These are phyloP conservation scores for Podabrus alpinus DNA, from an alignment of 2,888 invertebrate species.

Conservation along the genomic window DNA sequence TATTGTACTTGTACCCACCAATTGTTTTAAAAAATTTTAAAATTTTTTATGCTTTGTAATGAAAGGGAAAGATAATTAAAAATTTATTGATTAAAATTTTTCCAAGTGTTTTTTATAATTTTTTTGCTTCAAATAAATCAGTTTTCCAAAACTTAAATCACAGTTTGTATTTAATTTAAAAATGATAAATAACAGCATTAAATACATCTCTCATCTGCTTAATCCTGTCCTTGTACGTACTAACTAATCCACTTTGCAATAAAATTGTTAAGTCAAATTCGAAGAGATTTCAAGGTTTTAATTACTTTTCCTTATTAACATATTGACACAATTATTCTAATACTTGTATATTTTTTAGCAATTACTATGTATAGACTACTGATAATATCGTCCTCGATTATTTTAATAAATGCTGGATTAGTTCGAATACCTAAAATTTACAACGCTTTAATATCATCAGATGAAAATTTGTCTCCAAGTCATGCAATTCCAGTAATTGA, in stretches of 20 bases:
- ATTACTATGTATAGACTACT: slow-evolving; percentile 32
- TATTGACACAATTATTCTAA: background rate
- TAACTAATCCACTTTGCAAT: background rate
- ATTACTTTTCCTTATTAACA: background rate
- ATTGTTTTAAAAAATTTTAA: background rate
- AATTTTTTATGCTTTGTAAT: background rate
- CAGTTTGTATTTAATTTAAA: background rate
- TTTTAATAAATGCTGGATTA: slow-evolving; percentile 54
- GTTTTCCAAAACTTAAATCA: background rate
- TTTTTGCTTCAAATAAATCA: background rate
- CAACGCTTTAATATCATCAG: slow-evolving; percentile 78
- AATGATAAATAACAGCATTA: background rate
- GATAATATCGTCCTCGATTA: slow-evolving; percentile 25
- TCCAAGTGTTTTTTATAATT: background rate
- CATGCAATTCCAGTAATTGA: slow-evolving; percentile 76
- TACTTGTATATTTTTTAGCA: background rate
- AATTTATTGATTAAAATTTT: background rate
- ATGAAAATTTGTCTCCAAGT: slow-evolving; percentile 76
- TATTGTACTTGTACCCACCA: background rate
- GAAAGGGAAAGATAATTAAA: background rate
- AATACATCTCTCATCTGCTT: background rate
- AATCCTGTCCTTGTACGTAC: background rate
- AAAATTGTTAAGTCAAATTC: background rate
- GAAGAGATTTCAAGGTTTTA: background rate
- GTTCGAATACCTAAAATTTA: slow-evolving; percentile 75